Evolutionary conservation across 2,113 vertebrate species (phyloP).

Genomic region (Rhinoderma darwinii): DNA sequence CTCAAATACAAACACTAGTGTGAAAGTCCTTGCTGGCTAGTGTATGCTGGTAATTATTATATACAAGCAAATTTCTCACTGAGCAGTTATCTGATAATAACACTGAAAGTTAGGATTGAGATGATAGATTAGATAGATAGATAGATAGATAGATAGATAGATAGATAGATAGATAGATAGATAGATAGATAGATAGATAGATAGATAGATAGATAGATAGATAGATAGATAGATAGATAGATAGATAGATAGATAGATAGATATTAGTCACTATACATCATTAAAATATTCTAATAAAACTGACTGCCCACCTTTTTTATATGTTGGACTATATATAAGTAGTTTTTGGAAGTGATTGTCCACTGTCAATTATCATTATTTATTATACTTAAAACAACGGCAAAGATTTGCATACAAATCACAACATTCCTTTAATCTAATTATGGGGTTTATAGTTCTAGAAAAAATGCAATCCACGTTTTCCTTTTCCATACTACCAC

Average conservation of each 20-base stretch:
- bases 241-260: slow-evolving; percentile 28
- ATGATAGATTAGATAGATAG: too few relatives aligned
- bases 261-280: too few relatives aligned
- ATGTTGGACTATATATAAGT: too few relatives aligned
- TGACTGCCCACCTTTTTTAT: too few relatives aligned
- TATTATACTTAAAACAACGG: neutral
- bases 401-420: neutral
- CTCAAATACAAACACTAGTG: neutral
- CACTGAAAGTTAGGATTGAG: too few relatives aligned
- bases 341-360: too few relatives aligned
- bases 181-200: slow-evolving; percentile 29
- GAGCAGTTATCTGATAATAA: too few relatives aligned
- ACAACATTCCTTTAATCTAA: neutral
- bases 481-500: neutral
- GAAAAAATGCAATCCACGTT: neutral
- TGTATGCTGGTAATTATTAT: too few relatives aligned
- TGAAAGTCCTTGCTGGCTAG: neutral
- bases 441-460: too few relatives aligned
- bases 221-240: slow-evolving; percentile 25
- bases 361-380: neutral
- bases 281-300: too few relatives aligned
- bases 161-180: neutral
- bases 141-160: neutral
- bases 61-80: too few relatives aligned
- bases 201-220: slow-evolving; percentile 39